Evolutionary conservation across 2,113 vertebrate genomes (phyloP).

Genomic region (Gracilinanus agilis): DNA sequence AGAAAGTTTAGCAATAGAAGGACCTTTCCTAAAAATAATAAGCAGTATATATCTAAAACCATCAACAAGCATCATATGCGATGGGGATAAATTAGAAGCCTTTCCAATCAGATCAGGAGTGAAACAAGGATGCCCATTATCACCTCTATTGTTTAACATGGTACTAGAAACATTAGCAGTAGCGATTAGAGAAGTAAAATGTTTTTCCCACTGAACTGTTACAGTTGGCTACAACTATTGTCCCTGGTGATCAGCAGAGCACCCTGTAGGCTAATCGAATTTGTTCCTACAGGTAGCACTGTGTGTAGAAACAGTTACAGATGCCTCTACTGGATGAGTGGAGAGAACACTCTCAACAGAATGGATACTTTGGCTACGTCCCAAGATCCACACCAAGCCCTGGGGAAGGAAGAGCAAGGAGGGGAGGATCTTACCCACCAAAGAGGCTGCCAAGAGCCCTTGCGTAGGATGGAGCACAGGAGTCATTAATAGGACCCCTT

Average conservation of each 20-base stretch:
- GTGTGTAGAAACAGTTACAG: background rate
- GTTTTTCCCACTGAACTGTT: background rate
- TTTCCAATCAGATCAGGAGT: too few species aligned
- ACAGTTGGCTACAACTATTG: conserved; percentile 25
- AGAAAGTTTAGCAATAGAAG: too few species aligned
- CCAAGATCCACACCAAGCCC: background rate
- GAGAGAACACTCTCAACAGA: background rate
- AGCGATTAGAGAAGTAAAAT: too few species aligned
- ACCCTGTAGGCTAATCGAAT: conserved; percentile 17
- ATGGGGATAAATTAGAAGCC: too few species aligned
- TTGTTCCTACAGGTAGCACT: background rate
- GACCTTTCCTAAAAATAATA: too few species aligned
- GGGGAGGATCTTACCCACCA: conserved; percentile 4
- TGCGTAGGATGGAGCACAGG: background rate
- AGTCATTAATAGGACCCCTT: conserved; percentile 6
- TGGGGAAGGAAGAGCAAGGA: background rate
- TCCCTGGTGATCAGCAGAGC: background rate
- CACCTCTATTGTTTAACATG: too few species aligned
- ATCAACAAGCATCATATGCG: too few species aligned
- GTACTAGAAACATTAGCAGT: too few species aligned
- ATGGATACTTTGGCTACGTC: background rate
- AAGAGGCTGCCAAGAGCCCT: background rate
- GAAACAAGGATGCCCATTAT: too few species aligned
- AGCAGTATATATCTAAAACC: too few species aligned
- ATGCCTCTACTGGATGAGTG: background rate